phyloP scores from a whole-genome alignment of 2,888 invertebrate genomes.

The Ctena decussata region DNA sequence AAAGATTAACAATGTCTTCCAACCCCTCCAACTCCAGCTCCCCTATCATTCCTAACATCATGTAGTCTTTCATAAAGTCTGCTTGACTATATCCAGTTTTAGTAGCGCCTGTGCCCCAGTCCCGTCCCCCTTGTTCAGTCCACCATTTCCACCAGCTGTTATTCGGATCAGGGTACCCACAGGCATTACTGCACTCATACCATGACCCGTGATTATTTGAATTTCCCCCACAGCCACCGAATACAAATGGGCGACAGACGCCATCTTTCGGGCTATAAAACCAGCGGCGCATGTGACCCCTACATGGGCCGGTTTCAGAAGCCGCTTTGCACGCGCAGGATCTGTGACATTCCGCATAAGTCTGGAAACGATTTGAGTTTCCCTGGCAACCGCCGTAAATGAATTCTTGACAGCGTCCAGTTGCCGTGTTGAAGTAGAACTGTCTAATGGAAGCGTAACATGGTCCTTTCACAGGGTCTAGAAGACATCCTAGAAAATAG shows the following conservation, averaged over 20 bases:
- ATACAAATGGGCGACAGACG: constrained; percentile 59
- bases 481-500: constrained; percentile 48
- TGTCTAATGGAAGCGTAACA: constrained; percentile 87
- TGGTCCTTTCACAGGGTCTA: constrained; percentile 37
- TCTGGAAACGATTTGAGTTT: constrained; percentile 93
- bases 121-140: too few relatives aligned
- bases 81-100: background rate
- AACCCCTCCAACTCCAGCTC: constrained; percentile 43
- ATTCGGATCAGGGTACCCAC: constrained; percentile 45
- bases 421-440: constrained; percentile 93
- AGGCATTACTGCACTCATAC: constrained; percentile 50
- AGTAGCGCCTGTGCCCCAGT: background rate
- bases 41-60: constrained; percentile 42
- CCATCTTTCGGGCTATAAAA: constrained; percentile 58
- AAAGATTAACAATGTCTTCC: constrained; percentile 23
- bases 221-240: constrained; percentile 67
- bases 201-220: constrained; percentile 48
- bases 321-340: constrained; percentile 51
- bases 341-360: constrained; percentile 30
- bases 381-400: constrained; percentile 92
- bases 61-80: constrained; percentile 59
- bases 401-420: constrained; percentile 92
- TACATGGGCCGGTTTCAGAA: constrained; percentile 62
- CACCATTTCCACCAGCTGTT: constrained; percentile 58
- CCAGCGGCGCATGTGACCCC: constrained; percentile 54